Percentiles rank a stretch among this genome's conserved stretches.
phyloP scores from a whole-genome alignment of 2,113 vertebrate genomes.

The Pseudorasbora parva region DNA sequence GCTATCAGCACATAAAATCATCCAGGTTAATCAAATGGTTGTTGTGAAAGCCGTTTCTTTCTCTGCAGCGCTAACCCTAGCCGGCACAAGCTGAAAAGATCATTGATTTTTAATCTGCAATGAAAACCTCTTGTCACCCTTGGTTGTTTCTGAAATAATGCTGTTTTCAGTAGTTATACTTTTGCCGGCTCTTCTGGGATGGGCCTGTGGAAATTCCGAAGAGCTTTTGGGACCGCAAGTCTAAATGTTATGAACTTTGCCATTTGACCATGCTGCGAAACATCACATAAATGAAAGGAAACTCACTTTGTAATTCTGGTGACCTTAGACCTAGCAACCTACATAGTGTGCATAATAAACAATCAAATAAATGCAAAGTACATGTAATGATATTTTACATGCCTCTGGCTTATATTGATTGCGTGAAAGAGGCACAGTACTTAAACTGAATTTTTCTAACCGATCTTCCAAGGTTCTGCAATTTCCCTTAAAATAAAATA shows the following conservation, averaged over 20 bases:
- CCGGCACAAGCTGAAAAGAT: constrained; percentile 59
- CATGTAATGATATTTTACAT: constrained; percentile 30
- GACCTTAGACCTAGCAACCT: constrained; percentile 34
- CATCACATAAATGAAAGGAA: constrained; percentile 15
- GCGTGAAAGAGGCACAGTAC: constrained; percentile 39
- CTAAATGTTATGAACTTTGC: constrained; percentile 41
- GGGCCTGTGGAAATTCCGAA: constrained; percentile 22
- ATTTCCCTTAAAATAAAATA: constrained; percentile 42
- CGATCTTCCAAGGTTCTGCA: constrained; percentile 30
- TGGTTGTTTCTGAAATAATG: constrained; percentile 61
- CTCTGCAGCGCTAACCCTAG: constrained; percentile 52
- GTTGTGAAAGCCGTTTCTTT: constrained; percentile 63
- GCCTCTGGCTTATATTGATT: constrained; percentile 56
- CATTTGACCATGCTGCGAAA: constrained; percentile 22
- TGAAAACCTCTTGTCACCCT: constrained; percentile 61
- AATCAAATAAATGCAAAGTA: constrained; percentile 45
- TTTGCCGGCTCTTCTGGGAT: constrained; percentile 45
- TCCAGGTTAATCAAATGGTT: constrained; percentile 66
- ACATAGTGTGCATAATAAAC: constrained; percentile 35
- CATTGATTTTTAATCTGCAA: constrained; percentile 64
- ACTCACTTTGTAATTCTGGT: not conserved
- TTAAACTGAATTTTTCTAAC: constrained; percentile 30
- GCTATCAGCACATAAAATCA: constrained; percentile 64
- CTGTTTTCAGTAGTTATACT: constrained; percentile 56
- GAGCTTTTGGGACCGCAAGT: constrained; percentile 31